These are phyloP conservation scores for Platorchestia sp. DNA, from an alignment of 1,140 invertebrate genomes.

Conservation along the genomic window DNA sequence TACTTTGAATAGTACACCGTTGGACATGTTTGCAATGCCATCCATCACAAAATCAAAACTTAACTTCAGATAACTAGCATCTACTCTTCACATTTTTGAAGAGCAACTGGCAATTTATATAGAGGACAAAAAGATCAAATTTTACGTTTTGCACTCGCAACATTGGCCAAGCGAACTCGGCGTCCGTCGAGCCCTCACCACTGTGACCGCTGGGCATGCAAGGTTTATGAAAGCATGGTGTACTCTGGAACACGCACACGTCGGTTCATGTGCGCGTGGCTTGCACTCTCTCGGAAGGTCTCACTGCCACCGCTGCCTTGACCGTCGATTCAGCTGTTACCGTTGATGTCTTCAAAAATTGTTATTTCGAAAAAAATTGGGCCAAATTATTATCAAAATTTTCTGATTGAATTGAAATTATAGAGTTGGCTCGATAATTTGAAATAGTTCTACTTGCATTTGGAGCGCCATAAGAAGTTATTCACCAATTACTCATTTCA, in stretches of 20 bases:
- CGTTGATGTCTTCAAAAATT: background rate
- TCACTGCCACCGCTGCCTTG: background rate
- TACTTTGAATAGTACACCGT: background rate
- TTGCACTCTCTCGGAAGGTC: background rate
- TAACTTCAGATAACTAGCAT: background rate
- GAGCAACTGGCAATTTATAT: background rate
- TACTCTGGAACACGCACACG: background rate
- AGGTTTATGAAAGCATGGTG: background rate
- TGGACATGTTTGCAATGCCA: background rate
- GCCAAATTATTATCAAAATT: background rate
- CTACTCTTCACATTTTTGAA: background rate
- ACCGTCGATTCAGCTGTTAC: conserved; percentile 48
- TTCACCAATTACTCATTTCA: background rate
- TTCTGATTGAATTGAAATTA: background rate
- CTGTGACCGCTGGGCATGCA: background rate
- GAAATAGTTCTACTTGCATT: background rate
- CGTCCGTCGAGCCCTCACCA: too few species aligned
- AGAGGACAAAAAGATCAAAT: background rate
- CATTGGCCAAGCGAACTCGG: too few species aligned
- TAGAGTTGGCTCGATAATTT: background rate
- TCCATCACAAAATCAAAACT: background rate
- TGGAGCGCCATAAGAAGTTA: background rate
- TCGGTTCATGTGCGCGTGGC: background rate
- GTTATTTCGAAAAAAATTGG: background rate
- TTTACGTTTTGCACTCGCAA: background rate